Conservation (phyloP, 2,797 vertebrate genomes). For the Strix occidentalis region DNA sequence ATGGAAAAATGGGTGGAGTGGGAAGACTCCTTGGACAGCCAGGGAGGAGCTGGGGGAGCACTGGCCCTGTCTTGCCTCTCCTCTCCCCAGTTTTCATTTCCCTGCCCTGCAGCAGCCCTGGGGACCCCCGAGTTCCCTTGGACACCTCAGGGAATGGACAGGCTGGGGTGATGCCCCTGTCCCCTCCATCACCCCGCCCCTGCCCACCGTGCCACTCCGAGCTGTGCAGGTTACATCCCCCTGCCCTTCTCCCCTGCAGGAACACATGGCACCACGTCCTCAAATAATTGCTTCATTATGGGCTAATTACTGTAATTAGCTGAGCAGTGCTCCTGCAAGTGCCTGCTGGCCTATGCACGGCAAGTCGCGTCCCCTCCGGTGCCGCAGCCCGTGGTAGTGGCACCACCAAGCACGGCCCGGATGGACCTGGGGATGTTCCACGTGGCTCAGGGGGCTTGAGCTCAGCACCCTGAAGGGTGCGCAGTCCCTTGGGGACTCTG, state of each 20-base stretch:
- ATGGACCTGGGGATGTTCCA: neutral
- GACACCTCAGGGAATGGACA: rapidly evolving
- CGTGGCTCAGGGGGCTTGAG: rapidly evolving
- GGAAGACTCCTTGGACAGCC: neutral
- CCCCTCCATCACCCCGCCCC: rapidly evolving
- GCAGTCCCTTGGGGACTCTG: neutral
- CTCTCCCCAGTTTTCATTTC: neutral
- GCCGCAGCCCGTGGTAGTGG: rapidly evolving
- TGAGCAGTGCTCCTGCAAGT: neutral
- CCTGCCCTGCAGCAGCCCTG: neutral
- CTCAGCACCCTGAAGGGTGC: neutral
- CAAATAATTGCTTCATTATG: slow-evolving; percentile 75
- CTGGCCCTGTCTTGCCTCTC: neutral
- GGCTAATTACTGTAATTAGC: slow-evolving; percentile 71
- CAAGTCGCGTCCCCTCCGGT: rapidly evolving
- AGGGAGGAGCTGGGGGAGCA: neutral
- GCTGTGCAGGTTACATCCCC: rapidly evolving
- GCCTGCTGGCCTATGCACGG: neutral
- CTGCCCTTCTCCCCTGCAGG: neutral
- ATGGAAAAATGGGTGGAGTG: neutral
- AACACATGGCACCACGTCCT: neutral
- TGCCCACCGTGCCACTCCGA: rapidly evolving
- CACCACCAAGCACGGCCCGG: rapidly evolving
- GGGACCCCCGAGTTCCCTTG: rapidly evolving
- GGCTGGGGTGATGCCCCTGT: neutral